Conservation (phyloP, 2,888 invertebrate species). For the Papilio protenor region DNA sequence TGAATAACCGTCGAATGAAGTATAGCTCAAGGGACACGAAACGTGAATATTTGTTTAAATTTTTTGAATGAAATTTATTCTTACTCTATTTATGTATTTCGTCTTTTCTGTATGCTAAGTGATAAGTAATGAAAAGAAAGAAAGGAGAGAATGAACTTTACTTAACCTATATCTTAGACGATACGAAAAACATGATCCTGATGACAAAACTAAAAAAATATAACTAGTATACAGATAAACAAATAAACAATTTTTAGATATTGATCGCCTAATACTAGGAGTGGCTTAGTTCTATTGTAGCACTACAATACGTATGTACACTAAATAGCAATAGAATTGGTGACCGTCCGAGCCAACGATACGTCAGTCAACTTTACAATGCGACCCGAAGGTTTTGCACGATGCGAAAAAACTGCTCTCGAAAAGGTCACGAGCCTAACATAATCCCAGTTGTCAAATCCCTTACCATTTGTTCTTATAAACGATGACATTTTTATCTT, state of each 20-base stretch:
- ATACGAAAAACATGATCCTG: not conserved
- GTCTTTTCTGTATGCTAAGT: not conserved
- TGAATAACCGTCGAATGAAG: conserved; percentile 10
- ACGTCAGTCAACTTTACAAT: conserved; percentile 66
- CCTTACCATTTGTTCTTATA: conserved; percentile 40
- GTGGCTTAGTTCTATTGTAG: conserved; percentile 33
- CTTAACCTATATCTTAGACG: not conserved
- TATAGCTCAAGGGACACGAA: not conserved
- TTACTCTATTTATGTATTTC: not conserved
- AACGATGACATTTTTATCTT: conserved; percentile 32
- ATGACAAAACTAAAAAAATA: not conserved
- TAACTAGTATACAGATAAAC: not conserved
- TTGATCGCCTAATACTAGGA: conserved; percentile 31
- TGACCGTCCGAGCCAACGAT: conserved; percentile 55
- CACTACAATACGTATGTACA: conserved; percentile 43
- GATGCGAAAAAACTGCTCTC: conserved; percentile 55
- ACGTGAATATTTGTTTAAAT: not conserved
- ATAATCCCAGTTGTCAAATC: conserved; percentile 44
- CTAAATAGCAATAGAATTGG: conserved; percentile 55
- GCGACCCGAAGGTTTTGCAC: conserved; percentile 55
- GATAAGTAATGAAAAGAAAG: not conserved
- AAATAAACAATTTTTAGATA: not conserved
- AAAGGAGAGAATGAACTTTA: too few relatives aligned
- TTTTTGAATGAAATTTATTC: not conserved
- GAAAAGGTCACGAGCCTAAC: conserved; percentile 51